Evolutionary conservation across 2,797 vertebrate genomes (phyloP).

Genomic region (Monodelphis domestica): DNA sequence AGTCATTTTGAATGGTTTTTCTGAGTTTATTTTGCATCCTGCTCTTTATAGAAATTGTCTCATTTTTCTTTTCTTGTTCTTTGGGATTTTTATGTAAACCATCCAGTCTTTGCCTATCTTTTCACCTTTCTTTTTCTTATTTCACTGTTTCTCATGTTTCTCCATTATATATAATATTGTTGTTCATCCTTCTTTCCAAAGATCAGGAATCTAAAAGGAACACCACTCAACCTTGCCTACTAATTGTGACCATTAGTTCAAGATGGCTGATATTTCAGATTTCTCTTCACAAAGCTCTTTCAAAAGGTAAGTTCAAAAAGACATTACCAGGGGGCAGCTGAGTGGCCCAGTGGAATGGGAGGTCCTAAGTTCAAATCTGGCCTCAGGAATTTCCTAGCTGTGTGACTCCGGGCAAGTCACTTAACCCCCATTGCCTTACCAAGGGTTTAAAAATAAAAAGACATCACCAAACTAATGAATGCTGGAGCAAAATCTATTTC

Average conservation of each 20-base stretch:
- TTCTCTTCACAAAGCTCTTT: background rate
- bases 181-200: background rate
- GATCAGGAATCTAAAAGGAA: background rate
- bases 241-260: background rate
- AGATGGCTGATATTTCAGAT: background rate
- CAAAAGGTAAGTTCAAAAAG: background rate
- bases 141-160: background rate
- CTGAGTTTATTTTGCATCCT: background rate
- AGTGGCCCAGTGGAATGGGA: no score
- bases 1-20: background rate
- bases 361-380: no score
- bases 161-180: background rate
- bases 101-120: background rate
- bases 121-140: background rate
- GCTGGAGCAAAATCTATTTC: background rate
- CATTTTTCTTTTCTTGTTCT: background rate
- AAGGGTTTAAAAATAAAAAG: no score
- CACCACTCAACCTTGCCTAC: background rate
- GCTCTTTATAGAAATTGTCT: background rate
- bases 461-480: background rate
- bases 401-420: no score
- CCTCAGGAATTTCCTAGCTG: no score
- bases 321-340: no score
- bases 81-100: background rate
- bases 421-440: no score